Evolutionary conservation across 2,888 invertebrate genomes (phyloP), one percentile per base, ranked within the genome.

Genomic region (Opisthograptis luteolata): DNA sequence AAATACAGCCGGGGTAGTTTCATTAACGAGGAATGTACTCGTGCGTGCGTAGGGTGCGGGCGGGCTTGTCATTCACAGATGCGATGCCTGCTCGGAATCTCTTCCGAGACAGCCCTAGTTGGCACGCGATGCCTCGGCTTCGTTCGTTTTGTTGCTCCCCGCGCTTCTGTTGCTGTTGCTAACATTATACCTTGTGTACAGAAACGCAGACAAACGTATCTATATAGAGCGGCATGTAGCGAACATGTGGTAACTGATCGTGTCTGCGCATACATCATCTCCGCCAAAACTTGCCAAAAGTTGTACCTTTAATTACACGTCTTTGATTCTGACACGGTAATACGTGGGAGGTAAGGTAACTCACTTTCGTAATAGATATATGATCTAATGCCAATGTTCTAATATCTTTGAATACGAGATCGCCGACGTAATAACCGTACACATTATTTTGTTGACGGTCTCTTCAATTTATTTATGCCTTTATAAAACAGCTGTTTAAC

Each of bases 141-240:
- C 78, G 81, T 80, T 82, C 81, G 81, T 82, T 80, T 77, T 70
- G 77, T 79, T 79, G 73, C 75, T 68, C 60, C 60, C 60, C 71
- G 65, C 66, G 41, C 24, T 72, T 68, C 68, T 71, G 76, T 74
- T 42, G 42, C 32, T 39, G 25, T 39, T 77, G 71, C 76, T 69
- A 67, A 65, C 71, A n/a, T n/a, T 66, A 65, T 73, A 57, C 51
- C 24, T 20, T 49, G 39, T 49, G 47, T 64, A 64, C 62, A 63
- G 60, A 57, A 51, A 44, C 30, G 32, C 41, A 51, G 39, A 46
- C 49, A 42, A 46, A 54, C 60, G 48, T 56, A 43, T 59, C 27
- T 17, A 49, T 50, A 54, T 50, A 54, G 36, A 40, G 48, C 55
- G 57, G 40, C 36, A 42, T 47, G 52, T 58, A 52, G 52, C 46